These are phyloP conservation scores for Odontesthes bonariensis DNA, from an alignment of 2,113 vertebrate species.

Conservation along the genomic window DNA sequence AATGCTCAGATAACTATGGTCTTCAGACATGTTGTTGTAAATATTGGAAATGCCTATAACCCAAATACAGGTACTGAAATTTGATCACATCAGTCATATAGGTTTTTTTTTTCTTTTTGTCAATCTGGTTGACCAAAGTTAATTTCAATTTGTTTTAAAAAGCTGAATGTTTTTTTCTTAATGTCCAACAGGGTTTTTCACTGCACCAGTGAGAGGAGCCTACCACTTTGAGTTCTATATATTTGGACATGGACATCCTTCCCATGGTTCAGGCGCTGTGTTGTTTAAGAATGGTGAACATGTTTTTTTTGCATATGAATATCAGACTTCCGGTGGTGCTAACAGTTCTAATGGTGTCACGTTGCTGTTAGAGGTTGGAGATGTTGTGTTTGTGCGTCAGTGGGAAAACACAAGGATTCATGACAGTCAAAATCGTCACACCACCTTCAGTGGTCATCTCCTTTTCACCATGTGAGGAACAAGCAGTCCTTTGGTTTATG, in stretches of 20 bases:
- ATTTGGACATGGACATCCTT: not conserved
- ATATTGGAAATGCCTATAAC: conserved; percentile 57
- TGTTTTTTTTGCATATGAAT: not conserved
- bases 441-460: conserved; percentile 54
- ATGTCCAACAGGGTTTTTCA: conserved; percentile 48
- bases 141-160: not conserved
- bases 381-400: conserved; percentile 46
- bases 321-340: accelerated
- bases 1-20: not conserved
- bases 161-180: not conserved
- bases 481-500: not conserved
- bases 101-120: not conserved
- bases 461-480: conserved; percentile 50
- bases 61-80: conserved; percentile 35
- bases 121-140: not conserved
- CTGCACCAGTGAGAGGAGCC: conserved; percentile 51
- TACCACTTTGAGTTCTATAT: conserved; percentile 55
- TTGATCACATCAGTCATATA: not conserved
- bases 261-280: not conserved
- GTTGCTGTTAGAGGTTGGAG: conserved; percentile 45
- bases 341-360: conserved; percentile 30
- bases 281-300: conserved; percentile 45
- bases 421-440: not conserved
- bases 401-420: accelerated
- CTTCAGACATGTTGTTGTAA: conserved; percentile 27